phyloP scores from a whole-genome alignment of 2,888 invertebrate species.

The Eupithecia dodoneata region DNA sequence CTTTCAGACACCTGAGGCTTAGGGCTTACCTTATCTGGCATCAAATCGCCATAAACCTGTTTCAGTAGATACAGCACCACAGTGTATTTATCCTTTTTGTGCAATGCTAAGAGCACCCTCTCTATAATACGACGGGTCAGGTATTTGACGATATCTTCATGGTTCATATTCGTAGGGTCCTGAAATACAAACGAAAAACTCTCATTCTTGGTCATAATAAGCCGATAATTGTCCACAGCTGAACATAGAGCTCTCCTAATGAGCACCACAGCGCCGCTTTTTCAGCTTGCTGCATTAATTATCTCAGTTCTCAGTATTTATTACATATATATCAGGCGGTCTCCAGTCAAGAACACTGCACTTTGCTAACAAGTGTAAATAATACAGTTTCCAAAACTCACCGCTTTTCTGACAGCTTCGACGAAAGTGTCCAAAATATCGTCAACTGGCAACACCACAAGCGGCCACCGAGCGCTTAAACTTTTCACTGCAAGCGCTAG shows the following conservation, averaged over 20 bases:
- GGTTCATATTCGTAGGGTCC: constrained; percentile 60
- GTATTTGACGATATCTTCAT: constrained; percentile 64
- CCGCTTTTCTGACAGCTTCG: constrained; percentile 65
- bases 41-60: constrained; percentile 65
- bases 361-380: not conserved
- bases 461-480: constrained; percentile 66
- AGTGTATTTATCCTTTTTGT: constrained; percentile 76
- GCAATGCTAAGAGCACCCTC: constrained; percentile 70
- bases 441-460: constrained; percentile 77
- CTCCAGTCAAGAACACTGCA: not conserved
- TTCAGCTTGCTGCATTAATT: too few species aligned
- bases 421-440: constrained; percentile 77
- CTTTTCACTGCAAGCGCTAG: constrained; percentile 70
- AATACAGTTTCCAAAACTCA: constrained; percentile 41
- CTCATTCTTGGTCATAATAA: not conserved
- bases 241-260: too few species aligned
- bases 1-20: not conserved
- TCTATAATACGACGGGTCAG: constrained; percentile 69
- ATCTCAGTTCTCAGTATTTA: too few species aligned
- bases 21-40: constrained; percentile 66
- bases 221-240: too few species aligned
- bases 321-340: too few species aligned
- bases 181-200: constrained; percentile 42
- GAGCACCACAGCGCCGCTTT: too few species aligned
- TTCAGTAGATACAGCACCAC: constrained; percentile 71